Evolutionary conservation across 92 coral and sea anemone species (phyloP), one percentile per base, ranked within the genome.

Genomic region (Phenganax marumi): DNA sequence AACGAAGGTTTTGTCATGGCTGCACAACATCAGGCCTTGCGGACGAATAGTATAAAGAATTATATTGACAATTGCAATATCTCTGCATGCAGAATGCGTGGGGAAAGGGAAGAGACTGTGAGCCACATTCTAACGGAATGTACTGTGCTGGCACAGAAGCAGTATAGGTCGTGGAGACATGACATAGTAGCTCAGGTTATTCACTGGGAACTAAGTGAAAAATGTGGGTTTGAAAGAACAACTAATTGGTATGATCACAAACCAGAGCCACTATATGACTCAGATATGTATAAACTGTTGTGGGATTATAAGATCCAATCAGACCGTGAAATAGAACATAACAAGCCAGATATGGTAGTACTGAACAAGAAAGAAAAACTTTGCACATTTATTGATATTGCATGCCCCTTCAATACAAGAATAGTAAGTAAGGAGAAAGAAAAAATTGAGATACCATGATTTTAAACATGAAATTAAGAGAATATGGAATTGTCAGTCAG

Each of bases 341-440:
- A 61, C 75, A 47, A 74, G 23, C 69, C 80, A 47, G 80, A 47
- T 74, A 74, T 50, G 13, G 80, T 74, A 55, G 24, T 74, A 23
- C 10, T 74, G 18, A 3, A 74, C 60, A 74, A 74, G 23, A 26
- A 74, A 33, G 26, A 21, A 50, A 50, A 50, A 49, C 5, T 13
- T 10, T 50, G 80, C 52, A 10, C 12, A 5, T 13, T 74, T 21
- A 26, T 26, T 4, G 58, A 74, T 55, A 74, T 74, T 8, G 80
- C 72, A 23, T 74, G 80, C 80, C 80, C 80, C 14, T 47, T 74
- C 51, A 62, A 26, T 26, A 74, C 69, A 50, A 74, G 80, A 50
- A 55, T 74, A 26, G 10, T 10, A 5, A 7, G 16, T 50, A 74
- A 74, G 19, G 80, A 74, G 19, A 47, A 74, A 26, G 69, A 74